These are phyloP conservation scores for Polyodon spathula DNA, from an alignment of 2,113 vertebrate genomes.

Conservation along the genomic window DNA sequence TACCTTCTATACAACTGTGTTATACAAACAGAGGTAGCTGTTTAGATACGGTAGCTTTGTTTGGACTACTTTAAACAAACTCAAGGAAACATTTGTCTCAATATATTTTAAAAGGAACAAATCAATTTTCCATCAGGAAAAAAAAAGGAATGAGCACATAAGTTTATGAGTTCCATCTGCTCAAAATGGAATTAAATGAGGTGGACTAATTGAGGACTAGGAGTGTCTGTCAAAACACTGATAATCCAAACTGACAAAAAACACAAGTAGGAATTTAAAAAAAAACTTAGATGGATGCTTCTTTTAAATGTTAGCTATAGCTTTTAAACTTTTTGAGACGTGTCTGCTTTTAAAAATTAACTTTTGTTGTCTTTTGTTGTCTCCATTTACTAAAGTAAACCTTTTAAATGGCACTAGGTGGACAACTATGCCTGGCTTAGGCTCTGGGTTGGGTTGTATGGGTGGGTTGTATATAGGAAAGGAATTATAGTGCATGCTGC, in stretches of 20 bases:
- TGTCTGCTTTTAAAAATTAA: constrained; percentile 10
- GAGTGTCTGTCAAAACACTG: constrained; percentile 39
- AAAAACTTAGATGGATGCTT: constrained; percentile 48
- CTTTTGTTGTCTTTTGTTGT: too few species aligned
- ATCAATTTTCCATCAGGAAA: constrained; percentile 42
- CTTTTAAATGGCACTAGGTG: too few species aligned
- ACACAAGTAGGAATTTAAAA: constrained; percentile 55
- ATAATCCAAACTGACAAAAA: constrained; percentile 48
- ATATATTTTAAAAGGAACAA: constrained; percentile 33
- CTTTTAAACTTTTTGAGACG: constrained; percentile 18
- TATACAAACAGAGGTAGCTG: not conserved
- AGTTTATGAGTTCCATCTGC: constrained; percentile 48
- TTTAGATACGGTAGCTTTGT: not conserved
- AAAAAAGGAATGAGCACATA: constrained; percentile 29
- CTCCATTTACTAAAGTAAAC: too few species aligned
- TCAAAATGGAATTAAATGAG: constrained; percentile 48
- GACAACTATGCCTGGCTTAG: too few species aligned
- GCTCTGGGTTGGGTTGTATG: too few species aligned
- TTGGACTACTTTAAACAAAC: constrained; percentile 2
- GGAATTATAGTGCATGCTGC: too few species aligned
- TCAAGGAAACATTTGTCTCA: constrained; percentile 39
- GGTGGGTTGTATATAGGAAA: too few species aligned
- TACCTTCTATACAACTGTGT: not conserved
- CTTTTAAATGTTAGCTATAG: constrained; percentile 52
- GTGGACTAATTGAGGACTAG: constrained; percentile 47